phyloP scores from a whole-genome alignment of 2,113 vertebrate species.

The Trematomus loennbergii region DNA sequence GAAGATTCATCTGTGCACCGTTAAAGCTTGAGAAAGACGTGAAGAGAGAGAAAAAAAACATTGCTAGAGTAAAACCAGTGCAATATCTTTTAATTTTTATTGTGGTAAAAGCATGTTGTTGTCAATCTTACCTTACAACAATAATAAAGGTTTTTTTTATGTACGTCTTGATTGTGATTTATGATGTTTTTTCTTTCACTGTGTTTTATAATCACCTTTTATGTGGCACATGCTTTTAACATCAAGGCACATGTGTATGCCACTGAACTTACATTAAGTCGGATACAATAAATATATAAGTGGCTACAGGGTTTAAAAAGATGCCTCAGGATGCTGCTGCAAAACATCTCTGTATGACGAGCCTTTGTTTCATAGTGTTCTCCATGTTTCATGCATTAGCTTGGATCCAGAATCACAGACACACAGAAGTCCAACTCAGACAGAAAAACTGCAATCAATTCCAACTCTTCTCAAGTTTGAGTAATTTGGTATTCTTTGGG shows the following conservation, averaged over 20 bases:
- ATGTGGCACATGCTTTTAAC: constrained; percentile 15
- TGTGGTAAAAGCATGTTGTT: constrained; percentile 85
- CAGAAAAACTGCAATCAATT: no score
- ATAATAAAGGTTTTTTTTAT: constrained; percentile 83
- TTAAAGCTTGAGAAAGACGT: constrained; percentile 47
- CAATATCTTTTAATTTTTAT: constrained; percentile 84
- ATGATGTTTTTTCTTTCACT: background rate
- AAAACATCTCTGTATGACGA: background rate
- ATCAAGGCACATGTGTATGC: constrained; percentile 13
- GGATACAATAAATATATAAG: background rate
- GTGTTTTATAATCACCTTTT: background rate
- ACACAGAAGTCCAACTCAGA: background rate
- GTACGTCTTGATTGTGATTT: constrained; percentile 51
- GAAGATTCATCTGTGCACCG: constrained; percentile 24
- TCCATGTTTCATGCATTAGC: background rate
- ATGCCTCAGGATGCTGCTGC: background rate
- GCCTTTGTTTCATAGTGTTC: background rate
- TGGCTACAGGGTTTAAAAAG: background rate
- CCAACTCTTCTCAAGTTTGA: no score
- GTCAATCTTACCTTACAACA: constrained; percentile 80
- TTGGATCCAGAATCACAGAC: background rate
- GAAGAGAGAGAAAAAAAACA: constrained; percentile 34
- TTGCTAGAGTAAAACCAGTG: constrained; percentile 81
- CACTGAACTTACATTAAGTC: background rate
- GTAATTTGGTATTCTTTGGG: background rate